Base-by-base conservation (phyloP, 1,140 invertebrate species). In the Notospermus geniculatus region DNA sequence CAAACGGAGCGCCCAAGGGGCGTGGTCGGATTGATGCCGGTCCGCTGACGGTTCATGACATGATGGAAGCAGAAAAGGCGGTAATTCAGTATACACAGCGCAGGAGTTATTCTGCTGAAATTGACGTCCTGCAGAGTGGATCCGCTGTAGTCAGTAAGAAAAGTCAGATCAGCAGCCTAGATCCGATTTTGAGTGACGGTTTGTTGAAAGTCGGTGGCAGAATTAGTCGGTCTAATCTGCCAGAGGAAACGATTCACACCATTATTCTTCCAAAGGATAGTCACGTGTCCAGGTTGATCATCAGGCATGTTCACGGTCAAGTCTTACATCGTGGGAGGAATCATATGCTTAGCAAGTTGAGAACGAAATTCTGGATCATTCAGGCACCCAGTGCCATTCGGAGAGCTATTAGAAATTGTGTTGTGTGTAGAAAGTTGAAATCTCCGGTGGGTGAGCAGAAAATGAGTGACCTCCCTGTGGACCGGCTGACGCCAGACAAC, bases 211-310 rank as follows among this genome's bases (percentile, higher is more conserved):
- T 50, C 4, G 25, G 25, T 9, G 46, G 46, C 25, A 19, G 46
- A 9, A 19, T 50, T 50, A 27, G 19, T 23, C n/a, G 25, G 4
- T 50, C 46, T n/a, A 50, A 50, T 50, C n/a, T 50, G 46, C 46
- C 46, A 7, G n/a, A 50, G 19, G 25, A 27, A 9, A 50, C 19
- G 9, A 50, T 23, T 19, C 46, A 50, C n/a, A 19, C 46, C n/a
- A n/a, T 50, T 23, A 50, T 50, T n/a, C n/a, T 50, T 5, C 46
- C 46, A 5, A 50, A 50, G 46, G 46, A n/a, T 27, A 7, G 5
- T 50, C 25, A 50, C n/a, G 46, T 50, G 4, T 4, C 46, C n/a
- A 50, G 46, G 46, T 50, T 50, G 46, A 50, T 50, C 4, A 4
- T 50, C 25, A 50, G 9, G 5, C n/a, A 50, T 27, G n/a, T 23